These are phyloP conservation scores for Arrhamphus sclerolepis DNA, from an alignment of 2,797 vertebrate genomes.

Conservation along the genomic window DNA sequence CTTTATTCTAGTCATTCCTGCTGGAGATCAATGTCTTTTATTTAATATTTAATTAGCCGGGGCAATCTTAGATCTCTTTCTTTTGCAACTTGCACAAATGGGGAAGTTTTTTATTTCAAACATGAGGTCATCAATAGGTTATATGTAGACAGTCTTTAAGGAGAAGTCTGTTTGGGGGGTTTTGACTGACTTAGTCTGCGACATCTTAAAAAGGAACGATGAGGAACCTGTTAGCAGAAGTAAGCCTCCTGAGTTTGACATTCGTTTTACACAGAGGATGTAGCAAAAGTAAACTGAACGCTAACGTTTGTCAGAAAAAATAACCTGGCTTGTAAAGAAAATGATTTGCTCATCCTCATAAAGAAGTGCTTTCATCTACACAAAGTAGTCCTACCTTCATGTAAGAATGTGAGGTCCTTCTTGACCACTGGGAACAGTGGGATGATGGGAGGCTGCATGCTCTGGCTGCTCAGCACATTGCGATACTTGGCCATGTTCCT, in stretches of 20 bases:
- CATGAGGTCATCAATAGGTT: neutral
- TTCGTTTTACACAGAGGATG: constrained; percentile 39
- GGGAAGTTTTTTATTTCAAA: constrained; percentile 17
- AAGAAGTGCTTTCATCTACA: neutral
- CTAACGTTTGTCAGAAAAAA: constrained; percentile 3
- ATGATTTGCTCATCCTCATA: neutral
- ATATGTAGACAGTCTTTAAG: neutral
- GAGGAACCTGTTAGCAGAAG: constrained; percentile 58
- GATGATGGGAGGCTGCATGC: constrained; percentile 97
- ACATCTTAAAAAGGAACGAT: constrained; percentile 8
- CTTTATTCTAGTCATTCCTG: constrained; percentile 21
- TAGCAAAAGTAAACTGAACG: neutral
- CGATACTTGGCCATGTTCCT: constrained; percentile 98
- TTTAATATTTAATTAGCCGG: constrained; percentile 6
- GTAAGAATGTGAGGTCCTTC: constrained; percentile 98
- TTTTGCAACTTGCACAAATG: constrained; percentile 26
- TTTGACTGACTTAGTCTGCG: constrained; percentile 26
- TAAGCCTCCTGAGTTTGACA: constrained; percentile 29
- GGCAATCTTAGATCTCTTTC: constrained; percentile 5
- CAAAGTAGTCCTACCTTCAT: constrained; percentile 86
- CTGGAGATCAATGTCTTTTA: constrained; percentile 38
- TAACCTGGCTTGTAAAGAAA: constrained; percentile 2
- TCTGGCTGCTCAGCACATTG: constrained; percentile 96
- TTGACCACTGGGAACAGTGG: constrained; percentile 97
- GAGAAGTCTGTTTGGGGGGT: constrained; percentile 24